phyloP scores from a whole-genome alignment of 2,113 vertebrate genomes.

The Bettongia penicillata region DNA sequence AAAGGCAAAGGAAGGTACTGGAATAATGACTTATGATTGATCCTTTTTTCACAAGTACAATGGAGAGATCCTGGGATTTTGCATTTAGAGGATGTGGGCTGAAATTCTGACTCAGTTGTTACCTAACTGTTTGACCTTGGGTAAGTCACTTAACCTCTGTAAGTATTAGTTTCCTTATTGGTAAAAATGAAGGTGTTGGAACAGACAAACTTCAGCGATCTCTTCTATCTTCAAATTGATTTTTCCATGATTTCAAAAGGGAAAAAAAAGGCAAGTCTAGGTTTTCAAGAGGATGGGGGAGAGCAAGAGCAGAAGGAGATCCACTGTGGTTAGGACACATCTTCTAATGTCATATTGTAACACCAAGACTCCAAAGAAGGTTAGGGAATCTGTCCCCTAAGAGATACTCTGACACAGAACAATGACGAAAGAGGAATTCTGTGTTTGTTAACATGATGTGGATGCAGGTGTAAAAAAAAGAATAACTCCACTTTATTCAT shows the following conservation, averaged over 20 bases:
- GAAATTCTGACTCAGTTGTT: neutral
- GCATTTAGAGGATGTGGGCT: neutral
- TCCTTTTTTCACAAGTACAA: neutral
- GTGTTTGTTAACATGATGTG: neutral
- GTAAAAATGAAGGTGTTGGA: neutral
- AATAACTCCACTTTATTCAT: neutral
- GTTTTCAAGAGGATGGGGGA: neutral
- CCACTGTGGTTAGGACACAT: neutral
- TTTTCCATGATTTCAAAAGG: neutral
- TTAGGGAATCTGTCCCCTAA: neutral
- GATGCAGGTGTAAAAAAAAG: neutral
- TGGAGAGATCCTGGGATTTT: neutral
- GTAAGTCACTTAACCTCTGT: neutral
- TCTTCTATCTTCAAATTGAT: neutral
- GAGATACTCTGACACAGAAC: neutral
- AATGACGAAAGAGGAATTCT: neutral
- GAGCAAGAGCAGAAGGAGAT: neutral
- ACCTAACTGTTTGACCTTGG: neutral
- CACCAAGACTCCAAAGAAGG: neutral
- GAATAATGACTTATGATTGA: neutral
- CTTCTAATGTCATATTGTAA: neutral
- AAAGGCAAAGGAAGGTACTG: rapidly evolving
- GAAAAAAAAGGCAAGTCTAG: neutral
- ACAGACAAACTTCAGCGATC: neutral
- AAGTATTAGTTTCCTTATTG: neutral